Percentiles rank a stretch among this genome's conserved stretches.
Conservation (phyloP, 2,797 vertebrate genomes). For the Oophaga sylvatica region DNA sequence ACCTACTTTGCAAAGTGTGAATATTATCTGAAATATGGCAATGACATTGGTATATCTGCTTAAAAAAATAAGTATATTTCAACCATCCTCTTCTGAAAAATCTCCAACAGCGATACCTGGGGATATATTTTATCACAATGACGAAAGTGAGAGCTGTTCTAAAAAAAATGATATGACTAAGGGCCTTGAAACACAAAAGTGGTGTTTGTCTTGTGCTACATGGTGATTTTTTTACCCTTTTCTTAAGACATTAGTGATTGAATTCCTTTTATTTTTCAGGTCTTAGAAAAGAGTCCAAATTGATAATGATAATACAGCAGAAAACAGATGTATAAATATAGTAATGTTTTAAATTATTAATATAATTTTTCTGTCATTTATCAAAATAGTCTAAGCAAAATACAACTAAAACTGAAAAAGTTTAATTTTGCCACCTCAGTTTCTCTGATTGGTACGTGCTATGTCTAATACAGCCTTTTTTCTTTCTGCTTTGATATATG, state of each 20-base stretch:
- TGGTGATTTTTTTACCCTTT: too few species aligned
- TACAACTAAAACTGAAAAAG: too few species aligned
- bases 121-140: background rate
- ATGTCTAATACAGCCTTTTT: background rate
- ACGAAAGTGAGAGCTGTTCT: background rate
- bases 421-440: background rate
- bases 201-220: too few species aligned
- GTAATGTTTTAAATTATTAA: too few species aligned
- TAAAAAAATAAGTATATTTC: background rate
- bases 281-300: background rate
- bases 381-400: too few species aligned
- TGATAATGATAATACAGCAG: too few species aligned
- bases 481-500: background rate
- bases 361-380: too few species aligned
- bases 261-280: background rate
- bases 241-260: too few species aligned
- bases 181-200: too few species aligned
- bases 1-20: conserved; percentile 1
- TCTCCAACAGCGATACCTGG: background rate
- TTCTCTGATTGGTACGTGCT: background rate
- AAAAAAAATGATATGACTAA: too few species aligned
- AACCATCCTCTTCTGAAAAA: background rate
- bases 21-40: background rate
- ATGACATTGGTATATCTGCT: background rate
- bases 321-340: too few species aligned